phyloP scores from a whole-genome alignment of 2,113 vertebrate genomes.

The Oreochromis tanganicae region DNA sequence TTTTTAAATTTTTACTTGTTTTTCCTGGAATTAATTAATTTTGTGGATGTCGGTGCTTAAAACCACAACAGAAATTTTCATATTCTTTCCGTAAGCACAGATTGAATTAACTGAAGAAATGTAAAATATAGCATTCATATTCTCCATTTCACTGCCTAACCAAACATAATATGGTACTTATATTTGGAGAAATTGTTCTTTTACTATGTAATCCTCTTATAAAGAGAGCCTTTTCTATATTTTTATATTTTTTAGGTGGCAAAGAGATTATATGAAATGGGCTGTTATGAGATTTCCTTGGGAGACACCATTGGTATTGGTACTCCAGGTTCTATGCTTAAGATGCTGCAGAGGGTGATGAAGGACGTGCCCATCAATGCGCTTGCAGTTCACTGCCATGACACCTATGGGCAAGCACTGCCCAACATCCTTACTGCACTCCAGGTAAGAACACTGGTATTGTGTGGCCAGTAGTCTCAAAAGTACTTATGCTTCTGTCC shows the following conservation, averaged over 20 bases:
- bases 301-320: slow-evolving; percentile 90
- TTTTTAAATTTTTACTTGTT: not conserved
- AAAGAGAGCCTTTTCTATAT: not conserved
- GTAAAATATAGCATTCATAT: not conserved
- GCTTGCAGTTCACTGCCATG: slow-evolving; percentile 91
- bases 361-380: slow-evolving; percentile 81
- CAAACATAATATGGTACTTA: not conserved
- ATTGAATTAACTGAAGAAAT: not conserved
- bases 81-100: not conserved
- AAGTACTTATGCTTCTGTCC: not conserved
- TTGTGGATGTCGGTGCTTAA: not conserved
- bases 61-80: not conserved
- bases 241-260: slow-evolving; percentile 75
- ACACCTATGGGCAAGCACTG: slow-evolving; percentile 91
- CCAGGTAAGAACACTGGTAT: slow-evolving; percentile 76
- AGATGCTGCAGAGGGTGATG: slow-evolving; percentile 84
- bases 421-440: slow-evolving; percentile 91
- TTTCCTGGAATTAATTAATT: not conserved
- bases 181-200: rapidly evolving
- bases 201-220: not conserved
- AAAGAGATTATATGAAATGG: slow-evolving; percentile 84
- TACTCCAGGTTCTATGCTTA: slow-evolving; percentile 86
- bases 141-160: not conserved
- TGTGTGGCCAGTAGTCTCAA: not conserved
- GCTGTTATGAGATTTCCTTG: slow-evolving; percentile 92